Evolutionary conservation across 2,888 invertebrate species (phyloP), one percentile per base, ranked within the genome.

Genomic region (Marronus borbonicus): DNA sequence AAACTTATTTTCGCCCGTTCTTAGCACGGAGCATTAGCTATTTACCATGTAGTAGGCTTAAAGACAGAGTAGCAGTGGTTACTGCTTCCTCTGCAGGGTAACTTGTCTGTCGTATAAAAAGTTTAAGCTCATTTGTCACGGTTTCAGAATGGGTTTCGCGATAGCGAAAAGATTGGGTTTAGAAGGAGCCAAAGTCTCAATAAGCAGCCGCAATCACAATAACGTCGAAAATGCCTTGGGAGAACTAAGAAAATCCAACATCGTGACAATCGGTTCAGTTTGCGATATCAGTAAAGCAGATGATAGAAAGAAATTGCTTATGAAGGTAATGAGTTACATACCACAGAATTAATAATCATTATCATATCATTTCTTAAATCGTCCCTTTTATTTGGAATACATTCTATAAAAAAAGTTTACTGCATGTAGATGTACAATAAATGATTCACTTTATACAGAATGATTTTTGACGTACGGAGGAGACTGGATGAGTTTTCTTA

Each of bases 141-240:
- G 50, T 80, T 80, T 72, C 83, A 95, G 96, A 20, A 99, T 99
- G 88, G 98, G 99, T 4, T 95, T 93, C 87, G 94, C 97, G 0
- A 97, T 98, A 84, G 98, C 98, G 3, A 92, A 93, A 85, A 91
- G 97, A 79, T 90, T 99, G 66, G 97, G 94, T 7, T 89, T 91
- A 84, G 98, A 98, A 90, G 99, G 99, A 55, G 98, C 98, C 2
- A 93, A 94, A 77, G 96, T 99, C 7, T 93, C 98, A 80, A 92
- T 99, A 62, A 97, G 98, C 87, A 98, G 98, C 85, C 91, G 98
- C 78, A 97, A 96, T 87, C 92, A 95, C 86, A 90, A 91, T 39
- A 97, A 98, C 90, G 98, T 99, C 0, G 92, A 93, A 65, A 90
- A 90, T 77, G 96, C 98, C 0, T 92, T 97, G 0, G 88, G 92